phyloP scores from a whole-genome alignment of 2,113 vertebrate genomes.

The Thermophis baileyi region DNA sequence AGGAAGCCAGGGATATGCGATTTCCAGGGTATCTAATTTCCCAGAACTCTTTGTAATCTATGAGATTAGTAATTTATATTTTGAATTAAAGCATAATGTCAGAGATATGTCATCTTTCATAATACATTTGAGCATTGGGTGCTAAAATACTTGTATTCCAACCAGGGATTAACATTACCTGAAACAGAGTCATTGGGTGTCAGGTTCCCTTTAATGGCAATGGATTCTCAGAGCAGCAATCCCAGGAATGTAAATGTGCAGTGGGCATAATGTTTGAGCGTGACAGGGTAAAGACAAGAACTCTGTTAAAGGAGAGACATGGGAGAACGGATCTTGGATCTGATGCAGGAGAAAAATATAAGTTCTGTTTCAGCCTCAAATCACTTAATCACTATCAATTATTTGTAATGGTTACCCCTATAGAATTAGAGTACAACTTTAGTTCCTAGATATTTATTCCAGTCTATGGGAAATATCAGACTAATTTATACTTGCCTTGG shows the following conservation, averaged over 20 bases:
- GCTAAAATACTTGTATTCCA: not conserved
- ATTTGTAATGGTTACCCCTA: not conserved
- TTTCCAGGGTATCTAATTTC: not conserved
- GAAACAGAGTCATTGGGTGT: not conserved
- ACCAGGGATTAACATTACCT: not conserved
- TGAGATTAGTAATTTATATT: not conserved
- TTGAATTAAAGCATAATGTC: not conserved
- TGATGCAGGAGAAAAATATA: not conserved
- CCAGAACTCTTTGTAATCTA: not conserved
- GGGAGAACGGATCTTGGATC: not conserved
- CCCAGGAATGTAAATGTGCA: not conserved
- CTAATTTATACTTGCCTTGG: not conserved
- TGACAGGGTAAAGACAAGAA: not conserved
- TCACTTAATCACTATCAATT: not conserved
- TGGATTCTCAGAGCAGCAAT: not conserved
- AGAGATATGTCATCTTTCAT: not conserved
- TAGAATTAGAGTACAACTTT: not conserved
- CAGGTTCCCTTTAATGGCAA: not conserved
- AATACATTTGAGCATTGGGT: not conserved
- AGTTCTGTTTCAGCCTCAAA: not conserved
- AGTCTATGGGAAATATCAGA: not conserved
- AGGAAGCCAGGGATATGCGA: not conserved
- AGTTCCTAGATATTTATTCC: not conserved
- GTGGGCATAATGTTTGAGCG: not conserved
- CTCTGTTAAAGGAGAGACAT: not conserved